Conservation (phyloP, 37 sponge, comb jelly and placozoan genomes). For the Eunapius fragilis region DNA sequence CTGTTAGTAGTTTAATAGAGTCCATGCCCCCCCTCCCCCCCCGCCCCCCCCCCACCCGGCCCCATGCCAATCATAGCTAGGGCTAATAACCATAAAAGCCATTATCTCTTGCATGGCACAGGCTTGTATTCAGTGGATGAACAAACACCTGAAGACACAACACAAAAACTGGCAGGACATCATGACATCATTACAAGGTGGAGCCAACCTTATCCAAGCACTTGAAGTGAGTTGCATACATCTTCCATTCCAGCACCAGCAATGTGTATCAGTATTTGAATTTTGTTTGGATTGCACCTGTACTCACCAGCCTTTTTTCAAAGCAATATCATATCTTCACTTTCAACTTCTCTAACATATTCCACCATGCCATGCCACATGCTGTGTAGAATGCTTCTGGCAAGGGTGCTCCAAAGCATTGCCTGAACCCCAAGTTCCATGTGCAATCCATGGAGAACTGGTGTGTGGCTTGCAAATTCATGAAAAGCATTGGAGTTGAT, state of each 20-base stretch:
- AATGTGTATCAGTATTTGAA: too few relatives aligned
- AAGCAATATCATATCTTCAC: background rate
- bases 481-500: slow-evolving; percentile 66
- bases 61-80: too few relatives aligned
- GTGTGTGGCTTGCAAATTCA: slow-evolving; percentile 66
- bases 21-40: too few relatives aligned
- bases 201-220: slow-evolving; percentile 48
- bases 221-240: slow-evolving; percentile 46
- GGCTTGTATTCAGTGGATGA: slow-evolving; percentile 71
- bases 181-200: slow-evolving; percentile 46
- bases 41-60: too few relatives aligned
- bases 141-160: slow-evolving; percentile 42
- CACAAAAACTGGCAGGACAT: slow-evolving; percentile 24
- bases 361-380: background rate
- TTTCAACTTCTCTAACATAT: background rate
- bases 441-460: slow-evolving; percentile 75
- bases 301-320: too few relatives aligned
- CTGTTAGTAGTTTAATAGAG: too few relatives aligned
- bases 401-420: slow-evolving; percentile 44
- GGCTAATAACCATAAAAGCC: too few relatives aligned
- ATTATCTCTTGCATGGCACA: too few relatives aligned
- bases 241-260: background rate
- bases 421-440: slow-evolving; percentile 35
- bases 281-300: too few relatives aligned
- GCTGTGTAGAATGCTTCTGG: slow-evolving; percentile 62